phyloP scores from a whole-genome alignment of 2,888 invertebrate species.

The Pammene aurita region DNA sequence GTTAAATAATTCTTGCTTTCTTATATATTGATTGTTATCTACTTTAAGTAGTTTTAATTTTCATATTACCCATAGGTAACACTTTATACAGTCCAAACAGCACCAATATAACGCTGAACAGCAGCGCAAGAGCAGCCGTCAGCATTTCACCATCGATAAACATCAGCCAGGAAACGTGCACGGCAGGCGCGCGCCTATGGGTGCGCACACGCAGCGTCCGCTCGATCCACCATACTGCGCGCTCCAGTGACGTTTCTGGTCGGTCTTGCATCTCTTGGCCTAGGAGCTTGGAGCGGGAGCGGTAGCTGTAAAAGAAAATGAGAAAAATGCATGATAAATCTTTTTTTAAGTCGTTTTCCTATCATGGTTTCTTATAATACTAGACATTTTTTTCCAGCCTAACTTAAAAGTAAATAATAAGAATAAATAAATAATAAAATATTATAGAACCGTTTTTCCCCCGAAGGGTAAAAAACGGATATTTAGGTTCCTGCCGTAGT shows the following conservation, averaged over 20 bases:
- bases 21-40: too few relatives aligned
- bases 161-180: neutral
- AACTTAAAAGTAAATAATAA: too few relatives aligned
- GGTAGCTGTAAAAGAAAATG: conserved; percentile 17
- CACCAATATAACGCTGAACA: neutral
- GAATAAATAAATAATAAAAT: too few relatives aligned
- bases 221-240: conserved; percentile 34
- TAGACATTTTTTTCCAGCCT: too few relatives aligned
- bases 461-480: too few relatives aligned
- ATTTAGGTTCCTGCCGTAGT: too few relatives aligned
- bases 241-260: conserved; percentile 7
- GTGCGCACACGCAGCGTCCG: conserved; percentile 17
- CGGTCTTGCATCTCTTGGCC: conserved; percentile 22
- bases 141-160: conserved; percentile 15
- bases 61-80: neutral
- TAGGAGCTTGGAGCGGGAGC: neutral
- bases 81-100: neutral
- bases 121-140: neutral
- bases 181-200: conserved; percentile 10
- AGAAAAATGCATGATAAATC: too few relatives aligned
- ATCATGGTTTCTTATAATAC: too few relatives aligned
- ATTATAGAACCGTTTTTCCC: too few relatives aligned
- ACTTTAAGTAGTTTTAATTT: neutral
- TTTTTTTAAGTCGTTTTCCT: too few relatives aligned
- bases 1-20: too few relatives aligned